Evolutionary conservation across 23 tunicate genomes (phyloP), one percentile per base, ranked within the genome.

Genomic region (Botrylloides violaceus): DNA sequence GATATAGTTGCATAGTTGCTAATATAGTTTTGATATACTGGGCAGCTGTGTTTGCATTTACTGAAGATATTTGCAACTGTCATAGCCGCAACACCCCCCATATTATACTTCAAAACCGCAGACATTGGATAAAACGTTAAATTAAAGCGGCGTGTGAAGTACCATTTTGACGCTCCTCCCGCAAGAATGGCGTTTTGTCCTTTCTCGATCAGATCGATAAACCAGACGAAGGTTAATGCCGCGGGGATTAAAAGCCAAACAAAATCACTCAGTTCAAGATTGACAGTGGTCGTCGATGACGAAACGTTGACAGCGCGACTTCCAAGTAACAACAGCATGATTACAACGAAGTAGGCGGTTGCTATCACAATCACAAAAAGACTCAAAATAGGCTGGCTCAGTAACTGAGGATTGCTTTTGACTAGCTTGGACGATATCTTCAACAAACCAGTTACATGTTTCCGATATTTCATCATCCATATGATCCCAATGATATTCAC

Each of bases 151-250:
- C 20, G 6, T 32, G 56, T 48, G 49, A 80, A 87, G 33, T 80
- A 87, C 95, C 95, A 87, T 22, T 79, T 65, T n/a, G 70, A 47
- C 5, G 79, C 84, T 60, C 82, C 75, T 34, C 86, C 80, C 12
- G 82, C 73, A 3, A 87, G 22, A n/a, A 76, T 32, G n/a, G 65
- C 75, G 61, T 71, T 34, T 55, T 87, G 95, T 1, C 75, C 66
- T 34, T 58, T 49, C 27, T 39, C 62, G 3, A 76, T 15, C 4
- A 87, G 33, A 9, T 29, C 39, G 2, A 87, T 7, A 15, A 58
- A 62, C 95, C 95, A 87, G 5, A 80, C 22, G 30, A 36, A 59
- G n/a, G 64, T 24, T 37, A 70, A 7, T 2, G 76, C 47, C 12
- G 70, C 15, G 3, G 49, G 58, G 7, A 76, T 34, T 2, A 49